Conservation (phyloP, 35 echinoderm and acorn worm species). For the Apostichopus parvimensis region DNA sequence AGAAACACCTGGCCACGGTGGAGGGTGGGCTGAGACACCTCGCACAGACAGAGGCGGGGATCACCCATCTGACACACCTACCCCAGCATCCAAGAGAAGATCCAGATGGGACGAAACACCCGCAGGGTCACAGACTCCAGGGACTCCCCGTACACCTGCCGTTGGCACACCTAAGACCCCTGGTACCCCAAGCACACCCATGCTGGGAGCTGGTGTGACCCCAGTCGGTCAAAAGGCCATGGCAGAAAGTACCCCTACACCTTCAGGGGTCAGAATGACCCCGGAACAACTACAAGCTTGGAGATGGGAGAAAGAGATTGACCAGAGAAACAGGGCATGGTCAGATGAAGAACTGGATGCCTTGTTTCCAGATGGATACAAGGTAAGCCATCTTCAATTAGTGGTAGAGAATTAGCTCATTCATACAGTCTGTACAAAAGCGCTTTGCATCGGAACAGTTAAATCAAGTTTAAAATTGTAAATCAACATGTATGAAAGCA, state of each 20-base stretch:
- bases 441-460: no score
- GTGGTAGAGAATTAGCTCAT: neutral
- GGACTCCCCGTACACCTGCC: constrained; percentile 67
- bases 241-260: constrained; percentile 85
- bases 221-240: constrained; percentile 93
- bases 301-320: constrained; percentile 99
- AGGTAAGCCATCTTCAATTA: constrained; percentile 55
- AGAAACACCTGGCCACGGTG: constrained; percentile 99
- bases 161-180: constrained; percentile 66
- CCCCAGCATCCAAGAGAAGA: constrained; percentile 80
- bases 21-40: constrained; percentile 97
- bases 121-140: constrained; percentile 80
- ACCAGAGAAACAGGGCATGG: constrained; percentile 89
- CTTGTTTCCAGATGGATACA: constrained; percentile 97
- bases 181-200: constrained; percentile 62
- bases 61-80: constrained; percentile 81
- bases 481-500: no score
- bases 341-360: constrained; percentile 94
- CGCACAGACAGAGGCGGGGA: constrained; percentile 94
- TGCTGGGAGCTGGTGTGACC: constrained; percentile 72
- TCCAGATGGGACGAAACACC: constrained; percentile 99
- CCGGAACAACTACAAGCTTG: constrained; percentile 97
- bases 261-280: constrained; percentile 82
- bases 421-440: no score
- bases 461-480: no score